These are phyloP conservation scores for Alauda arvensis DNA, from an alignment of 2,797 vertebrate species.

Conservation along the genomic window DNA sequence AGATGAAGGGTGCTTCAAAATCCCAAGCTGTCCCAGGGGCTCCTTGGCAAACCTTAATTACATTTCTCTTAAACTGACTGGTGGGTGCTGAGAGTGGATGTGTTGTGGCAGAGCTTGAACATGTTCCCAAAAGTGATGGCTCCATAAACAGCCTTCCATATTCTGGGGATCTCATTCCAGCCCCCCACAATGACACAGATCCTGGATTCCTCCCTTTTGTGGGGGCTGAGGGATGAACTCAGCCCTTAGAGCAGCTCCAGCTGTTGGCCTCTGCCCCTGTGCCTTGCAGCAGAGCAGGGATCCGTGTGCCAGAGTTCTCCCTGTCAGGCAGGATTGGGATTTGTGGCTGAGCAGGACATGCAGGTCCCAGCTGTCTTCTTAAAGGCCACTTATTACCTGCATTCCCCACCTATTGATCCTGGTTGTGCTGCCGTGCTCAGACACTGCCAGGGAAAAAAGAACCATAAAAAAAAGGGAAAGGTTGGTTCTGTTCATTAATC, in stretches of 20 bases:
- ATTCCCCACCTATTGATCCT: background rate
- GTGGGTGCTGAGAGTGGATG: background rate
- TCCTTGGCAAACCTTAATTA: background rate
- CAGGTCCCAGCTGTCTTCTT: background rate
- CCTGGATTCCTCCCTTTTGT: background rate
- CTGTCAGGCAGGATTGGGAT: background rate
- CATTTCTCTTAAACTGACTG: too few relatives aligned
- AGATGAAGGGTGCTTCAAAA: background rate
- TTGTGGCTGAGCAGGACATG: background rate
- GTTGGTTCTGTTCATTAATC: slow-evolving; percentile 28
- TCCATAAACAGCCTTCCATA: fast-evolving
- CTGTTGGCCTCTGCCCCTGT: background rate
- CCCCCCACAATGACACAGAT: background rate
- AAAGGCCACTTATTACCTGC: background rate
- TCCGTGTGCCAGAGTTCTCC: background rate
- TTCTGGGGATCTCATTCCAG: background rate
- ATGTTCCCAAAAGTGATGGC: fast-evolving
- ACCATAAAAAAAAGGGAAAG: background rate
- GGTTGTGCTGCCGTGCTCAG: background rate
- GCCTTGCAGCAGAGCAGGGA: background rate
- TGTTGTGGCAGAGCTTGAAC: background rate
- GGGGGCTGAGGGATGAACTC: background rate
- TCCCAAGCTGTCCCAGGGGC: background rate
- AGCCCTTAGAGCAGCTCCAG: background rate
- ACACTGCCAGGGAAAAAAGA: background rate